Conservation (phyloP, 2,113 vertebrate genomes). For the Corythaixoides concolor region DNA sequence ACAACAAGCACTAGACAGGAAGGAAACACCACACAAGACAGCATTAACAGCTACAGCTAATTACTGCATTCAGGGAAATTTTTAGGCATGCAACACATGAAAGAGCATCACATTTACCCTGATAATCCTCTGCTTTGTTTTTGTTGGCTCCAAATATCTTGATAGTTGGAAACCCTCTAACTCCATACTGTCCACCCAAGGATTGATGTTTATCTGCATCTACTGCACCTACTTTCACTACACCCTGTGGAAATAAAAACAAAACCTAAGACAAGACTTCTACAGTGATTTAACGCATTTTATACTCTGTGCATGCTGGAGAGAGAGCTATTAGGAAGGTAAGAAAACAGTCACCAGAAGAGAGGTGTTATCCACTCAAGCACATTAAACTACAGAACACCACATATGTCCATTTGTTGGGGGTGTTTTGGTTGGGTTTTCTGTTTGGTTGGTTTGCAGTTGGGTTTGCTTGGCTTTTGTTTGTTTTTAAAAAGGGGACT, state of each 20-base stretch:
- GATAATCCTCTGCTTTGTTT: constrained; percentile 93
- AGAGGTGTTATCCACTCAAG: background rate
- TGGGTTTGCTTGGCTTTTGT: background rate
- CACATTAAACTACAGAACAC: background rate
- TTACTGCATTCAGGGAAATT: background rate
- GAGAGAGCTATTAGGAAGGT: background rate
- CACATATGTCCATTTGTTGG: background rate
- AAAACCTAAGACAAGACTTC: background rate
- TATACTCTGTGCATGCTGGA: background rate
- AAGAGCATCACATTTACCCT: constrained; percentile 79
- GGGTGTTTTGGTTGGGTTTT: background rate
- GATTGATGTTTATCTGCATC: constrained; percentile 94
- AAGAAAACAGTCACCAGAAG: background rate
- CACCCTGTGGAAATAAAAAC: constrained; percentile 75
- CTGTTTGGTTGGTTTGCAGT: background rate
- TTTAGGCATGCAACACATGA: background rate
- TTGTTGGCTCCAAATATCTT: constrained; percentile 96
- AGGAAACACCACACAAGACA: background rate
- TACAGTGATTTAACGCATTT: background rate
- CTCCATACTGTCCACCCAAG: constrained; percentile 89
- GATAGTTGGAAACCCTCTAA: constrained; percentile 94
- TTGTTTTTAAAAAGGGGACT: background rate
- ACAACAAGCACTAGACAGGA: background rate
- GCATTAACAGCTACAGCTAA: background rate
- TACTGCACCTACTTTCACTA: constrained; percentile 94